A percentile compares a stretch with the other conserved stretches of the same genome.
Evolutionary conservation across 2,113 vertebrate genomes (phyloP).

Genomic region (Diphyllodes magnificus): DNA sequence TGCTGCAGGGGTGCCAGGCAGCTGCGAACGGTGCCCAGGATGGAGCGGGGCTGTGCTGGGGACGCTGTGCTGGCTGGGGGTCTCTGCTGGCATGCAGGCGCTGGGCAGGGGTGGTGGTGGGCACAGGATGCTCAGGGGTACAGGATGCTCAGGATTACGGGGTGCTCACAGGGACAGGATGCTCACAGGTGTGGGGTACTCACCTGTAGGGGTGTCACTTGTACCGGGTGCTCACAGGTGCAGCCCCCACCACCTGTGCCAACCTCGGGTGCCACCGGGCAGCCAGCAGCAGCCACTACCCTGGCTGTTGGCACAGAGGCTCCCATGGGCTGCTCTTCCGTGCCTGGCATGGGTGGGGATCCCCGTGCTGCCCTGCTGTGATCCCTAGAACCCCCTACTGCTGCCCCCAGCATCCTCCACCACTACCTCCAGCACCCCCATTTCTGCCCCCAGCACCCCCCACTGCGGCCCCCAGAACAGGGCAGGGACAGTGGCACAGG

Average conservation of each 20-base stretch:
- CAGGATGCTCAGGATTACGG: neutral
- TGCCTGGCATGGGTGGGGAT: too few species aligned
- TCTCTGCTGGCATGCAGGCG: neutral
- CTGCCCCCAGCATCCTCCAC: neutral
- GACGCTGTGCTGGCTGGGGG: accelerated
- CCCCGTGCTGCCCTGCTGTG: neutral
- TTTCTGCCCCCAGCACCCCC: neutral
- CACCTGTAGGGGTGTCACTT: neutral
- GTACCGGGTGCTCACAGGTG: neutral
- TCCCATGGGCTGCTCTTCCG: neutral
- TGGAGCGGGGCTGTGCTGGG: neutral
- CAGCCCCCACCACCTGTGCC: neutral
- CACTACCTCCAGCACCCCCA: neutral
- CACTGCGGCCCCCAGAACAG: neutral
- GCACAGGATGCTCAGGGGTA: accelerated
- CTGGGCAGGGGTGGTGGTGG: neutral
- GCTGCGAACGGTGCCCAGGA: neutral
- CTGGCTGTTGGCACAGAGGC: neutral
- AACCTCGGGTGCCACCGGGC: neutral
- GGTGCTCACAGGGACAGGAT: neutral
- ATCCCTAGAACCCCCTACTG: neutral
- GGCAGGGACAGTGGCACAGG: neutral
- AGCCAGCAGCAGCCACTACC: neutral
- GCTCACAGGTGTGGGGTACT: neutral
- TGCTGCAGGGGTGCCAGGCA: neutral